Percentiles rank a stretch among this genome's conserved stretches.
These are phyloP conservation scores for Colaptes auratus DNA, from an alignment of 2,113 vertebrate species.

Conservation along the genomic window DNA sequence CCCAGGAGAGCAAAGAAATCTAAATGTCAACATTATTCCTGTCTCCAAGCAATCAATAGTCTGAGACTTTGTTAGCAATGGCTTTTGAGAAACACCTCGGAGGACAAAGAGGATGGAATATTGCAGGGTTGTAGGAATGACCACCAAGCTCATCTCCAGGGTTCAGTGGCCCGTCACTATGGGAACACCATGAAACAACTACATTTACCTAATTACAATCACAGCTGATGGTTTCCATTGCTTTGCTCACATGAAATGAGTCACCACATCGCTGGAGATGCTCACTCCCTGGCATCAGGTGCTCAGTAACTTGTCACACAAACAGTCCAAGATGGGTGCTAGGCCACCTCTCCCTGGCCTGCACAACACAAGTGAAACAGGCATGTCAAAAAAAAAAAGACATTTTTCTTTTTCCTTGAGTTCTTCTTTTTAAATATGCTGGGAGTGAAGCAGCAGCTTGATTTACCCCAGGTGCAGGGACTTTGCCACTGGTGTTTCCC, in stretches of 20 bases:
- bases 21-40: not conserved
- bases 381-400: not conserved
- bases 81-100: not conserved
- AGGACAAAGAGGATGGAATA: not conserved
- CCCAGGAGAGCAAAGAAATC: not conserved
- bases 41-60: not conserved
- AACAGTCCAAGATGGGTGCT: not conserved
- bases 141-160: not conserved
- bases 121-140: not conserved
- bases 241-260: not conserved
- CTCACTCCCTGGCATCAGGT: fast-evolving
- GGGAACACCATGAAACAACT: not conserved
- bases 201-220: not conserved
- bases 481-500: not conserved
- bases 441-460: not conserved
- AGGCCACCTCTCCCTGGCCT: not conserved
- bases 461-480: not conserved
- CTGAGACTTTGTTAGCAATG: not conserved
- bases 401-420: not conserved
- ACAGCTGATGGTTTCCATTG: not conserved
- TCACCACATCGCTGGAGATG: fast-evolving
- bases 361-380: not conserved
- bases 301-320: not conserved
- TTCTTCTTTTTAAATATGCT: not conserved
- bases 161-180: not conserved